Evolutionary conservation across 2,113 vertebrate genomes (phyloP).

Genomic region (Myotis yumanensis): DNA sequence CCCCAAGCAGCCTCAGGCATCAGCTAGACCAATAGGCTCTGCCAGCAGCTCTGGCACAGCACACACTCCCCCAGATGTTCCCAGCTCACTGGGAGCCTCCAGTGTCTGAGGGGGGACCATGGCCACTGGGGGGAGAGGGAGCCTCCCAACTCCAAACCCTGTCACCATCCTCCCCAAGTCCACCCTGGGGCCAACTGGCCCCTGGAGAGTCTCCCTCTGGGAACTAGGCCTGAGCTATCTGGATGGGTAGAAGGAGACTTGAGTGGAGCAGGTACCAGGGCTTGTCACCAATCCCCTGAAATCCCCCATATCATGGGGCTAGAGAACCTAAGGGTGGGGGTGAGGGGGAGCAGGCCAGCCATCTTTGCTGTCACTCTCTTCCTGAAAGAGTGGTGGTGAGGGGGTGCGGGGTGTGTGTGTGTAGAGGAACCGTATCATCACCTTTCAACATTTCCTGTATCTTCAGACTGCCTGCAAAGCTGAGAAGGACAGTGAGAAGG

Average conservation of each 20-base stretch:
- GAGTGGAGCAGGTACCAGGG: not conserved
- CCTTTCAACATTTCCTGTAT: not conserved
- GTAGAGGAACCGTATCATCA: not conserved
- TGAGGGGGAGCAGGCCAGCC: not conserved
- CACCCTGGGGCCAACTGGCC: not conserved
- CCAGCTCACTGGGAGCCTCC: not conserved
- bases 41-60: not conserved
- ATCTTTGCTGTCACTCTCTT: not conserved
- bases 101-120: conserved; percentile 46
- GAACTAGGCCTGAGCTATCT: not conserved
- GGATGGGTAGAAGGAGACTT: not conserved
- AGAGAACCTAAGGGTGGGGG: not conserved
- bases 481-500: not conserved
- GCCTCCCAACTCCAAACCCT: not conserved
- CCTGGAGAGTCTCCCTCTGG: not conserved
- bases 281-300: not conserved
- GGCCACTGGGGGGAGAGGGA: not conserved
- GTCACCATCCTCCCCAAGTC: not conserved
- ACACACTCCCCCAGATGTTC: conserved; percentile 44
- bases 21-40: conserved; percentile 47
- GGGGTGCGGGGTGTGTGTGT: too few species aligned
- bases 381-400: not conserved
- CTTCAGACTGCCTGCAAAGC: not conserved
- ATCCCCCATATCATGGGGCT: not conserved
- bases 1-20: not conserved